Evolutionary conservation across 2,888 invertebrate genomes (phyloP), one percentile per base, ranked within the genome.

Genomic region (Encarsia formosa): DNA sequence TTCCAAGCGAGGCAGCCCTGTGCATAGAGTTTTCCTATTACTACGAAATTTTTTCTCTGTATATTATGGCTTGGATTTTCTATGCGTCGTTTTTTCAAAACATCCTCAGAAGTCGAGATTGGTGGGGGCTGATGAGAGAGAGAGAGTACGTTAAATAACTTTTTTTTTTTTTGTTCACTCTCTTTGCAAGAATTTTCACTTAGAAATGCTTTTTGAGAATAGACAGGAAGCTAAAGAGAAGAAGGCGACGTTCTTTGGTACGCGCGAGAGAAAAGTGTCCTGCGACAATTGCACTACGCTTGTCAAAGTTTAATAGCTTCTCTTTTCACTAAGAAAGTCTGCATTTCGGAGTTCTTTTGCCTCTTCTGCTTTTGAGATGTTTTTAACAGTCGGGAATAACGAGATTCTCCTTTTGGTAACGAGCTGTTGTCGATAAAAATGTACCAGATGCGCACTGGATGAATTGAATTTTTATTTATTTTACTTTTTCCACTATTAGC

Each of bases 1-100:
- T 68, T 66, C 66, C 67, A 61, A n/a, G n/a, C n/a, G n/a, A n/a
- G n/a, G n/a, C n/a, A n/a, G n/a, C n/a, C n/a, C n/a, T n/a, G n/a
- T n/a, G 64, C 66, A 64, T 63, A 63, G 70, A 70, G 70, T 70
- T 70, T 70, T 69, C 70, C 70, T 68, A 71, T 70, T 70, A 70
- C 70, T 69, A 65, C 66, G 66, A 68, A n/a, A 71, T 70, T 69
- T 70, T 51, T 38, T 24, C 34, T 29, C 29, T 29, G 13, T 13
- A 9, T 13, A 9, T 13, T 13, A 13, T 13, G 29, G 8, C 29
- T 13, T 29, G 8, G 8, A 29, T 13, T 29, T 29, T 13, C 13
- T 29, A n/a, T n/a, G 8, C 29, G 8, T 29, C 29, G 8, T 29
- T 13, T 29, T 13, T 9, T 29, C 29, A 8, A 29, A 29, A 29